Conservation (phyloP, 1,140 invertebrate species). For the Drosophila mayri region DNA sequence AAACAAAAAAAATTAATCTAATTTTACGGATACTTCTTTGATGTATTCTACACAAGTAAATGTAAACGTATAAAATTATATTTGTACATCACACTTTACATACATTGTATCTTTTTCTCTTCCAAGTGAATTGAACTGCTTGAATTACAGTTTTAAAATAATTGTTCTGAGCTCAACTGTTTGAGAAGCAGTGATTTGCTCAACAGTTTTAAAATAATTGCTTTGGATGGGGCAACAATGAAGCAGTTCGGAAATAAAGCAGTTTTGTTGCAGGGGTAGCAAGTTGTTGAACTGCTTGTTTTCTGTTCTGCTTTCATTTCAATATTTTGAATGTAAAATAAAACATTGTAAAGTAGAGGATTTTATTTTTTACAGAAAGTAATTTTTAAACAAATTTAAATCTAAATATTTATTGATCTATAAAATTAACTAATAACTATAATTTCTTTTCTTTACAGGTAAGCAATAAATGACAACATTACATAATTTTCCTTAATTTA, state of each 20-base stretch:
- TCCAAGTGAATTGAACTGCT: background rate
- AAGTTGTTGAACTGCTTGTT: background rate
- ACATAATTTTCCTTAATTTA: too few species aligned
- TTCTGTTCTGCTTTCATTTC: background rate
- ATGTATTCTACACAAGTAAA: background rate
- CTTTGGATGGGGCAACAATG: background rate
- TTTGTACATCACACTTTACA: background rate
- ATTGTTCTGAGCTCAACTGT: background rate
- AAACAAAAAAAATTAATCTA: too few species aligned
- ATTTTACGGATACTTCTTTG: background rate
- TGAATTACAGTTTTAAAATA: background rate
- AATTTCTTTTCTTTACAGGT: slow-evolving; percentile 35
- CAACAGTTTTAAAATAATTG: background rate
- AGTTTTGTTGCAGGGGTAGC: too few species aligned
- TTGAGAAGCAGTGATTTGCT: background rate
- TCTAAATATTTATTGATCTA: background rate
- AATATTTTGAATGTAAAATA: background rate
- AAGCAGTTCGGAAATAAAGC: background rate
- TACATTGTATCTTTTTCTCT: background rate
- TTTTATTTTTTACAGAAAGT: too few species aligned
- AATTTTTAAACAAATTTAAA: too few species aligned
- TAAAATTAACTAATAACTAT: background rate
- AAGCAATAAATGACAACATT: background rate
- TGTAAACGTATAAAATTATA: background rate
- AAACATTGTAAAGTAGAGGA: too few species aligned